These are phyloP conservation scores for Capitulum mitella DNA, from an alignment of 2,888 invertebrate species.

Conservation along the genomic window DNA sequence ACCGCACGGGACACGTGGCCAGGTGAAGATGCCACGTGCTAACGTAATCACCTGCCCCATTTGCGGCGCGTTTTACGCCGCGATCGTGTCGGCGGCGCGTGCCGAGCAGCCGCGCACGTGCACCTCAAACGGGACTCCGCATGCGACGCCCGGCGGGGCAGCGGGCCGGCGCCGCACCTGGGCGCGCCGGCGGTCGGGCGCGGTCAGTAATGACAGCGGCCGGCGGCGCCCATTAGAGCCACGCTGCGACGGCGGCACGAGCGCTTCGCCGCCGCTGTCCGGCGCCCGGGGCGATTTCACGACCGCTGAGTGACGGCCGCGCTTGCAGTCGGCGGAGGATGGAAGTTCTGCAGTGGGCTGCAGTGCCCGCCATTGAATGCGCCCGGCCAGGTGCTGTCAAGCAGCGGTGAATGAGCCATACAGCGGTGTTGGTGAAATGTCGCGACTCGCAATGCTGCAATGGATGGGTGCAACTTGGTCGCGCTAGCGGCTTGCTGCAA, in stretches of 20 bases:
- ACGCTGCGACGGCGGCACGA: background rate
- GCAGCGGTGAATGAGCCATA: too few relatives aligned
- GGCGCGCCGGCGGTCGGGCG: background rate
- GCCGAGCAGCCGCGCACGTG: background rate
- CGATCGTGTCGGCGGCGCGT: background rate
- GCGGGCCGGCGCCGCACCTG: background rate
- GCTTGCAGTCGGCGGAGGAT: too few relatives aligned
- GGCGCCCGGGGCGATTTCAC: too few relatives aligned
- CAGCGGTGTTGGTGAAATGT: too few relatives aligned
- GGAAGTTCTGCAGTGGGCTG: too few relatives aligned
- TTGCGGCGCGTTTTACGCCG: background rate
- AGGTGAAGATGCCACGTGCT: constrained; percentile 18
- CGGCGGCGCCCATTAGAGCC: background rate
- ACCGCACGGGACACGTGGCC: background rate
- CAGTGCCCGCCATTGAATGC: too few relatives aligned
- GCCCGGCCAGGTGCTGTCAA: too few relatives aligned
- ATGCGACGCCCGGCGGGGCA: background rate
- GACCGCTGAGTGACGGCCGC: too few relatives aligned
- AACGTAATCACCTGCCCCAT: constrained; percentile 9
- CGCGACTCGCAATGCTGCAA: too few relatives aligned
- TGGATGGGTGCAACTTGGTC: too few relatives aligned
- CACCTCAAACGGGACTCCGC: background rate
- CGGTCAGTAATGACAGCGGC: background rate
- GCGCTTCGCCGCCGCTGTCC: too few relatives aligned
- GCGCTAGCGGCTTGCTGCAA: too few relatives aligned